Conservation (phyloP, 1,140 invertebrate species). For the Lepidurus apus region DNA sequence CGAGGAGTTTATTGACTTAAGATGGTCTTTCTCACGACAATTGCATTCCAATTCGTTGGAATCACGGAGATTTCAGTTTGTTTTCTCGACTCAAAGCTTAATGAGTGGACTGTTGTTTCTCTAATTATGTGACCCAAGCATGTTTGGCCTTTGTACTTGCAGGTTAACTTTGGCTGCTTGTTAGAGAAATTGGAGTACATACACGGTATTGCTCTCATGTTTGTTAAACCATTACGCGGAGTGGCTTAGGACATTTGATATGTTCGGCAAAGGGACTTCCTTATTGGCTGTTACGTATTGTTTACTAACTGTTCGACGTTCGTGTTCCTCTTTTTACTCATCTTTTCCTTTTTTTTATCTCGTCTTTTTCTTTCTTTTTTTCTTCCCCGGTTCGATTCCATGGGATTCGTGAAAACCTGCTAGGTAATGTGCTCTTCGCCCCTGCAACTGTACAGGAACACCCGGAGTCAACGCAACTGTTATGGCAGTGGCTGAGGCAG, state of each 20-base stretch:
- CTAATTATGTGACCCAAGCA: no score
- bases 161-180: not conserved
- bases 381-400: no score
- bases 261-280: not conserved
- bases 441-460: not conserved
- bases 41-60: not conserved
- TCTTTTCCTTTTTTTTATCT: not conserved
- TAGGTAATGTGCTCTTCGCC: not conserved
- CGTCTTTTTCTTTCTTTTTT: no score
- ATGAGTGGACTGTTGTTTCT: not conserved
- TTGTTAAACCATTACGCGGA: slow-evolving; percentile 4
- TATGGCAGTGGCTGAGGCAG: not conserved
- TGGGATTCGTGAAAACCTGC: not conserved
- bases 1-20: not conserved
- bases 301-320: not conserved
- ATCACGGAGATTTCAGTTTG: not conserved
- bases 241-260: slow-evolving; percentile 2
- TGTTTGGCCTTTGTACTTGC: no score
- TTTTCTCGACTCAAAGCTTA: not conserved
- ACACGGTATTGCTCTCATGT: not conserved
- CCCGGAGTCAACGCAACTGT: not conserved
- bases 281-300: not conserved
- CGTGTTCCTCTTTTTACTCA: slow-evolving; percentile 4
- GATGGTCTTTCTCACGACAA: not conserved
- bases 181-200: not conserved